Evolutionary conservation across 2,797 vertebrate genomes (phyloP), one percentile per base, ranked within the genome.

Genomic region (Sebastes cheni): DNA sequence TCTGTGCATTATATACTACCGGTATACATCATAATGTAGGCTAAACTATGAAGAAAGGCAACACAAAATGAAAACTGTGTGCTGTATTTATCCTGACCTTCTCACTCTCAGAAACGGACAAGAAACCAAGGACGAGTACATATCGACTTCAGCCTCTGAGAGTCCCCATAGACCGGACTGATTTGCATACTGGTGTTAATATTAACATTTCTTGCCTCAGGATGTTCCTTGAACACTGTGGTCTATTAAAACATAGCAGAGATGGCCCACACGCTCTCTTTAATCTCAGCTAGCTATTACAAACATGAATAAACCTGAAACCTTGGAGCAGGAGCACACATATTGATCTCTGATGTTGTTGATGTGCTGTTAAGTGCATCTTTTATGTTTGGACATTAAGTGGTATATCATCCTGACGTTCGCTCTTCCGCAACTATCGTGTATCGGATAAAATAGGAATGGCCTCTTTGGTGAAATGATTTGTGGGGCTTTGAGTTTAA

Each of bases 331-430:
- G 73, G 77, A 72, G 42, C 55, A 60, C 10, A 9, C 27, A 4
- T 79, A 92, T 88, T 82, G 88, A 90, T 92, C 79, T 69, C 12
- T 36, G 56, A 73, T 71, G 78, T 70, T 79, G 76, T 77, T 67
- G 72, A 80, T 88, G 74, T 82, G 61, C 62, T 76, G 8, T 77
- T 81, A 69, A 87, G 70, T 71, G 75, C 67, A 78, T 88, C 42
- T 81, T 87, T 81, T 80, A 69, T 72, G 66, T 70, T 85, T 61
- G 52, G 42, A 71, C 72, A 65, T 85, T 66, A 81, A 81, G 60
- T 79, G 50, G 58, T 72, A 12, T 25, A 61, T 80, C 72, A 76
- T 71, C 62, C 72, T 54, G 67, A 79, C 29, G 67, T 46, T 58
- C 55, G 66, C 23, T 65, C 13, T 66, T 50, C 42, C 4, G 20